phyloP scores from a whole-genome alignment of 2,888 invertebrate species.

The Graphium colonna region DNA sequence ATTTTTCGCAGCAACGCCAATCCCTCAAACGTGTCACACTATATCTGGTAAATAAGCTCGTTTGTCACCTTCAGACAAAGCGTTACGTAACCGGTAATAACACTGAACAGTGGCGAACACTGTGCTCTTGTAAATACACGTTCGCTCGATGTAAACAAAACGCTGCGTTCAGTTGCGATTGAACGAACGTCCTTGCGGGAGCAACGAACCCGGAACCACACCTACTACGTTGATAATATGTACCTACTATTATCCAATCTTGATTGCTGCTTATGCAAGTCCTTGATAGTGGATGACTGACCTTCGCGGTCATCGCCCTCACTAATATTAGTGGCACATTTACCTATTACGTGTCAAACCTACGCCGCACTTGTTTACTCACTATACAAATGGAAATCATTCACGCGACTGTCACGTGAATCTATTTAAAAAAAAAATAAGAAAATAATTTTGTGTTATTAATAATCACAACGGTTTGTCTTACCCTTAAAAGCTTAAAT shows the following conservation, averaged over 20 bases:
- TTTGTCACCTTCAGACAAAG: background rate
- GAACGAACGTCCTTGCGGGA: constrained; percentile 66
- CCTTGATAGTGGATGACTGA: constrained; percentile 53
- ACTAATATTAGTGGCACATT: constrained; percentile 36
- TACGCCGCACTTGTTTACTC: constrained; percentile 23
- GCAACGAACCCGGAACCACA: constrained; percentile 67
- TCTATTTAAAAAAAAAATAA: too few species aligned
- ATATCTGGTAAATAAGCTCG: too few species aligned
- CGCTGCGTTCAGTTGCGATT: constrained; percentile 34
- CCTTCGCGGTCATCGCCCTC: constrained; percentile 61
- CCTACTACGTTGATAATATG: constrained; percentile 44
- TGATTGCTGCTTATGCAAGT: constrained; percentile 57
- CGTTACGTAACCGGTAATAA: background rate
- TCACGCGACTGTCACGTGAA: too few species aligned
- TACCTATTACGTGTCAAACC: constrained; percentile 22
- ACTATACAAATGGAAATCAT: background rate
- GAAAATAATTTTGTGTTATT: too few species aligned
- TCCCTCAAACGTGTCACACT: too few species aligned
- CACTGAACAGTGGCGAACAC: background rate
- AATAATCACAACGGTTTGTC: too few species aligned
- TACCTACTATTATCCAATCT: constrained; percentile 49
- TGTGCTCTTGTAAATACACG: background rate
- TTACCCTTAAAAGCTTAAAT: too few species aligned
- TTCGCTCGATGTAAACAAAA: constrained; percentile 9
- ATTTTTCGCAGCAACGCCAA: too few species aligned